phyloP scores from a whole-genome alignment of 2,113 vertebrate species.

The Menidia beryllina region DNA sequence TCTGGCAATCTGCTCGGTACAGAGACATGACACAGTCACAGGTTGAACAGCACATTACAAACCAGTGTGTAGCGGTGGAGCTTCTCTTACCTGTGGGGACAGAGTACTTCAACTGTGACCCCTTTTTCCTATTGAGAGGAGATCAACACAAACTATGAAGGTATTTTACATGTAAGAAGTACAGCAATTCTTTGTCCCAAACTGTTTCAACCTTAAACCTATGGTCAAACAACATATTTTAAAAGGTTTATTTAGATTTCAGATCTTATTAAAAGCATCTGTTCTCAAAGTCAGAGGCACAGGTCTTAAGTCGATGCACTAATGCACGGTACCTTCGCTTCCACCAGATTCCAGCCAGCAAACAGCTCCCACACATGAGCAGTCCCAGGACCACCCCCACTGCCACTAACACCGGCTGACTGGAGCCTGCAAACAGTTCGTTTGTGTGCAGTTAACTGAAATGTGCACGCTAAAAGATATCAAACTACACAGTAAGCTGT shows the following conservation, averaged over 20 bases:
- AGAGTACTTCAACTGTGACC: conserved; percentile 71
- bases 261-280: no score
- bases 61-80: not conserved
- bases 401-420: conserved; percentile 80
- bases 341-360: conserved; percentile 83
- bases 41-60: not conserved
- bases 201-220: no score
- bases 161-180: not conserved
- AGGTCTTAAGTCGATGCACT: no score
- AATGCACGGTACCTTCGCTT: conserved; percentile 82
- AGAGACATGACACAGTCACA: conserved; percentile 5
- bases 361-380: conserved; percentile 79
- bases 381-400: conserved; percentile 81
- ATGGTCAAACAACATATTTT: not conserved
- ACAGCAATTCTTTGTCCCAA: not conserved
- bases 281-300: no score
- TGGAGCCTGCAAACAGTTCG: conserved; percentile 53
- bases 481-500: not conserved
- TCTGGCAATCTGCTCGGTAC: conserved; percentile 64
- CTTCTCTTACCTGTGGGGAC: conserved; percentile 73
- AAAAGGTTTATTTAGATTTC: no score
- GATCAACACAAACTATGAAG: not conserved
- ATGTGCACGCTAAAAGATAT: not conserved
- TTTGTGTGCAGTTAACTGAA: conserved; percentile 36
- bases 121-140: conserved; percentile 71